Base-by-base conservation (phyloP, 2,797 vertebrate genomes). In the Rhadinocentrus ornatus region DNA sequence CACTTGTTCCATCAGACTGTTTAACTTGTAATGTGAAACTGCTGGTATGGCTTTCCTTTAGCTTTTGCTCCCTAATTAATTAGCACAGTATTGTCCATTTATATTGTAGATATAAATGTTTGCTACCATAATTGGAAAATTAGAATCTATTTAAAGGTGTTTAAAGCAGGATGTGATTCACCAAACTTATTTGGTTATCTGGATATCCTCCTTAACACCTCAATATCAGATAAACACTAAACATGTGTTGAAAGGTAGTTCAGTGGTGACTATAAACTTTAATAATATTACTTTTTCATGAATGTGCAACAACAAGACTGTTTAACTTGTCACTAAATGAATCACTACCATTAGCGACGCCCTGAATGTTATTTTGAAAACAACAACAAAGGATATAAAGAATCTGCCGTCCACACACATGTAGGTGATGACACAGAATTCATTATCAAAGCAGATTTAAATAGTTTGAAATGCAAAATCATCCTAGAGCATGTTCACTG, bases 61-160 rank as follows among this genome's bases (percentile, higher is more conserved):
- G 64, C 24, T 80, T 50, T 61, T 71, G 46, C 68, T 39, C 62
- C 53, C 60, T 55, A 53, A 73, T 20, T n/a, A 48, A 48, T 8
- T n/a, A 60, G 15, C 64, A 57, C 32, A 55, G 63, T n/a, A 52
- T 58, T 86, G 70, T 73, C 80, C 70, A 11, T 20, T 10, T 24
- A 50, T 50, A 10, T 7, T 50, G 46, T 67, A 58, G 64, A 71
- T 71, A 57, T 68, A 73, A 75, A 73, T n/a, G 29, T 71, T 69
- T 78, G 60, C 70, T 65, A 11, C 78, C 61, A 65, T 78, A 81
- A 77, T 66, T 71, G 71, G 41, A 74, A 68, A 80, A 77, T 77
- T 66, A 71, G 56, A 53, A 61, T 78, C 75, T 39, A 27, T 69
- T 44, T 74, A 71, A 81, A 71, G 58, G 59, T 3, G 46, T 66